A percentile compares a stretch with the other conserved stretches of the same genome.
Conservation (phyloP, 2,888 invertebrate genomes). For the Ischnura elegans region DNA sequence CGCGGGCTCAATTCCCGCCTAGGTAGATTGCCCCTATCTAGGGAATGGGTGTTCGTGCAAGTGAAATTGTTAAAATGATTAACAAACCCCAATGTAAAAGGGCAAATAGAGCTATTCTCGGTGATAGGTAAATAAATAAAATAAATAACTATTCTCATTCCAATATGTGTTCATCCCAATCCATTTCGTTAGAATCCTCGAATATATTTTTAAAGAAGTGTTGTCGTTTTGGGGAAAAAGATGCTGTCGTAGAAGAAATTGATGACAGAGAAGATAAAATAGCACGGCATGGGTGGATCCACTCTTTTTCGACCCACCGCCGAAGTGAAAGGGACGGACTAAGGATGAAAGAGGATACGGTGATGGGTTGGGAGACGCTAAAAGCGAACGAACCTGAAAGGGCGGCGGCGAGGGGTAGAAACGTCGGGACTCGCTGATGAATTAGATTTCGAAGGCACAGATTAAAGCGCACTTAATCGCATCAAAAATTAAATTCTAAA, state of each 20-base stretch:
- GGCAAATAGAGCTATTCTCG: too few species aligned
- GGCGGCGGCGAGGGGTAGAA: neutral
- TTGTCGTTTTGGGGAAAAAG: too few species aligned
- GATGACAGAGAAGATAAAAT: neutral
- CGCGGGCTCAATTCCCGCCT: too few species aligned
- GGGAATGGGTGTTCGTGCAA: too few species aligned
- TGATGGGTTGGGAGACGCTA: neutral
- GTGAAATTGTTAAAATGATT: too few species aligned
- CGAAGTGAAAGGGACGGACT: neutral
- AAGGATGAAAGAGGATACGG: neutral
- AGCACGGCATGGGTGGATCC: neutral
- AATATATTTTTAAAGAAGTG: too few species aligned
- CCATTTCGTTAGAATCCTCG: too few species aligned
- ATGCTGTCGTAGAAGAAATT: neutral
- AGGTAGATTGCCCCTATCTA: too few species aligned
- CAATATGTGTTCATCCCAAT: too few species aligned
- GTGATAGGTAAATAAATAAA: too few species aligned
- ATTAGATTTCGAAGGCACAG: conserved; percentile 26
- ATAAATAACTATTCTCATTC: too few species aligned
- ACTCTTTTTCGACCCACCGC: neutral
- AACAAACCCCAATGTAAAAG: too few species aligned
- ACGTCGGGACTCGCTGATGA: neutral
- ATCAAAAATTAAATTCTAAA: conserved; percentile 30
- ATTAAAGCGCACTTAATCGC: conserved; percentile 35
- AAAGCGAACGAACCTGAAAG: conserved; percentile 25